Percentiles rank a stretch among this genome's conserved stretches.
These are phyloP conservation scores for Ispidina lecontei DNA, from an alignment of 2,797 vertebrate genomes.

Conservation along the genomic window DNA sequence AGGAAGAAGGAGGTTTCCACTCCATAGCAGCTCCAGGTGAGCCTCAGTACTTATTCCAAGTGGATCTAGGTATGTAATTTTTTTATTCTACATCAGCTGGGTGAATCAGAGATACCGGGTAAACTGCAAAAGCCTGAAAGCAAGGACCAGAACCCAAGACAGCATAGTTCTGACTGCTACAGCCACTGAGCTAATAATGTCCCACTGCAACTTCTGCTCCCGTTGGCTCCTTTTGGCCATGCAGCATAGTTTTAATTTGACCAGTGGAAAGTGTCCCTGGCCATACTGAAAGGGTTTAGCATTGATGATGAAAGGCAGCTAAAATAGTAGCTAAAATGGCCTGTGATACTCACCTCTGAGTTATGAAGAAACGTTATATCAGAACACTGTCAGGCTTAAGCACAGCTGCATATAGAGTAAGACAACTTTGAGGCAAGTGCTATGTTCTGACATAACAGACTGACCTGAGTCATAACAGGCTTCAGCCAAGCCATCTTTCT, in stretches of 20 bases:
- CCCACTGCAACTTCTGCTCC: background rate
- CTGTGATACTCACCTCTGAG: conserved; percentile 41
- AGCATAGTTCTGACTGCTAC: background rate
- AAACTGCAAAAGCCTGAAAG: background rate
- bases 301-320: conserved; percentile 5
- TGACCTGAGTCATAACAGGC: background rate
- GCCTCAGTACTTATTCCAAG: conserved; percentile 1
- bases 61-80: background rate
- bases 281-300: background rate
- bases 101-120: background rate
- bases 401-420: background rate
- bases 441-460: conserved; percentile 29
- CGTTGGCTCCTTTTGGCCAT: background rate
- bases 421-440: background rate
- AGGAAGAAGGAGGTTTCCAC: background rate
- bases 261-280: background rate
- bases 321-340: conserved; percentile 37
- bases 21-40: background rate
- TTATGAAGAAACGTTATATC: conserved; percentile 47
- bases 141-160: background rate
- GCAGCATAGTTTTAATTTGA: background rate
- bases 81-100: background rate
- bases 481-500: background rate
- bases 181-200: background rate
- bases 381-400: background rate